Percentiles rank a stretch among this genome's conserved stretches.
Evolutionary conservation across 2,113 vertebrate genomes (phyloP).

Genomic region (Alaudala cheleensis): DNA sequence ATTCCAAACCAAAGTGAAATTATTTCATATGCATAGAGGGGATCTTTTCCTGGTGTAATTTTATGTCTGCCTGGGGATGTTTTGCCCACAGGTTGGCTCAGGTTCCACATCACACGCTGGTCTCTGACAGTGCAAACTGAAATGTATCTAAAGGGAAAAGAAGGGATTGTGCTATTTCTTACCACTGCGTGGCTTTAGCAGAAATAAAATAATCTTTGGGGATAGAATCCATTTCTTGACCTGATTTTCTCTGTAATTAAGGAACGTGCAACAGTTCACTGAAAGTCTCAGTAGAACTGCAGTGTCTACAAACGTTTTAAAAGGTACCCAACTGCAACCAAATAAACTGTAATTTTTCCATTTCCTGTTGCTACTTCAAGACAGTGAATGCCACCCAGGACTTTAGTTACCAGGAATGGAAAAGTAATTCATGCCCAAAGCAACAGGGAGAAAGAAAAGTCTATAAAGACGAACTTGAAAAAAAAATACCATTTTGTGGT

Average conservation of each 20-base stretch:
- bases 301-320: background rate
- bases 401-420: constrained; percentile 23
- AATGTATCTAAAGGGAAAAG: background rate
- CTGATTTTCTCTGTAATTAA: constrained; percentile 52
- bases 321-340: background rate
- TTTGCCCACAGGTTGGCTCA: background rate
- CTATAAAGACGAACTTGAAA: constrained; percentile 11
- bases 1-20: background rate
- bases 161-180: background rate
- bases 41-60: background rate
- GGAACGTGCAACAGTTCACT: background rate
- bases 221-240: constrained; percentile 11
- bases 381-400: constrained; percentile 14
- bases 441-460: background rate
- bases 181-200: background rate
- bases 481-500: constrained; percentile 27
- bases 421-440: constrained; percentile 46
- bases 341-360: constrained; percentile 23
- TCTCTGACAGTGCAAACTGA: background rate
- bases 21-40: background rate
- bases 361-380: constrained; percentile 19
- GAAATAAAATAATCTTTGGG: constrained; percentile 5
- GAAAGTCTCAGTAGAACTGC: background rate
- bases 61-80: background rate
- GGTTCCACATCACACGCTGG: background rate